Percentiles rank a stretch among this genome's conserved stretches.
These are phyloP conservation scores for Trachelus iudaicus DNA, from an alignment of 2,888 invertebrate genomes.

Conservation along the genomic window DNA sequence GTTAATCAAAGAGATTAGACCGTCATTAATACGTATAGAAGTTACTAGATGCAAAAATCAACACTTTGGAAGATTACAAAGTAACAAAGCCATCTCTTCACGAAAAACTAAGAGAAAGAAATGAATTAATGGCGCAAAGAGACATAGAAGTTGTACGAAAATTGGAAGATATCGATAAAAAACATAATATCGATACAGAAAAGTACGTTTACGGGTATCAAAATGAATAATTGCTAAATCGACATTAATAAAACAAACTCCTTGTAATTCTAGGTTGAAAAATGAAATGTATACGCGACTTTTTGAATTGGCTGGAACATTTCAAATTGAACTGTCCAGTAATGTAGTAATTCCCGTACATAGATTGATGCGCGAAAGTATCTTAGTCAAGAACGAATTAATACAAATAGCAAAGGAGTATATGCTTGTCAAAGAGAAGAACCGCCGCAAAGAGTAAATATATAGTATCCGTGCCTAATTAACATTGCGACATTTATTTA, in stretches of 20 bases:
- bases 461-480: background rate
- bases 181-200: slow-evolving; percentile 47
- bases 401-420: slow-evolving; percentile 23
- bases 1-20: background rate
- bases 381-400: slow-evolving; percentile 46
- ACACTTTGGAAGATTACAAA: slow-evolving; percentile 53
- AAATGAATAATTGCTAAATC: background rate
- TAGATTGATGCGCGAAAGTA: slow-evolving; percentile 51
- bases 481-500: background rate
- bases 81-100: slow-evolving; percentile 31
- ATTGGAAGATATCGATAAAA: slow-evolving; percentile 37
- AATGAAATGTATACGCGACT: slow-evolving; percentile 47
- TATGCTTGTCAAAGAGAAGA: slow-evolving; percentile 21
- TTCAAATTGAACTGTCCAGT: slow-evolving; percentile 42
- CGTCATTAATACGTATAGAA: background rate
- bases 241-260: background rate
- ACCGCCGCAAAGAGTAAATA: background rate
- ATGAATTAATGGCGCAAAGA: slow-evolving; percentile 31
- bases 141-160: slow-evolving; percentile 36
- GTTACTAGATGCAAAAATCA: slow-evolving; percentile 48
- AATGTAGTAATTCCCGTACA: slow-evolving; percentile 38
- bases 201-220: slow-evolving; percentile 37
- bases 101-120: slow-evolving; percentile 36
- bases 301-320: slow-evolving; percentile 38
- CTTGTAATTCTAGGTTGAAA: slow-evolving; percentile 42